Evolutionary conservation across 2,888 invertebrate genomes (phyloP).

Genomic region (Marronus borbonicus): DNA sequence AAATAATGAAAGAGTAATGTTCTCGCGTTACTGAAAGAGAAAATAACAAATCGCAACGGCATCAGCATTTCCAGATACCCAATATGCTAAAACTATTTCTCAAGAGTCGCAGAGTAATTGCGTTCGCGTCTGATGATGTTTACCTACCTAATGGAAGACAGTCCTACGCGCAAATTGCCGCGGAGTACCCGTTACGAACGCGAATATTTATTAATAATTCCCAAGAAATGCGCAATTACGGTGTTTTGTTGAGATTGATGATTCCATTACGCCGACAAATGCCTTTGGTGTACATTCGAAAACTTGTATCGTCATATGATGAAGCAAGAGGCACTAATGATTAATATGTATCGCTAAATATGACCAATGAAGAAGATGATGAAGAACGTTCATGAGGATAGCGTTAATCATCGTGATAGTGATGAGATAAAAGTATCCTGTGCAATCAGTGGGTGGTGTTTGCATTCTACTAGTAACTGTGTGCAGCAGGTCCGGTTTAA

Average conservation of each 20-base stretch:
- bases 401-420: constrained; percentile 5
- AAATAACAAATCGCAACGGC: background rate
- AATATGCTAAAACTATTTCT: constrained; percentile 12
- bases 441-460: constrained; percentile 28
- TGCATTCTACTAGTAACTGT: constrained; percentile 8
- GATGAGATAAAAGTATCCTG: constrained; percentile 19
- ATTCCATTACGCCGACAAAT: constrained; percentile 39
- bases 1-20: background rate
- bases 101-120: constrained; percentile 16
- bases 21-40: constrained; percentile 1
- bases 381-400: background rate
- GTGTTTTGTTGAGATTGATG: constrained; percentile 39
- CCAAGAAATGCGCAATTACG: constrained; percentile 39
- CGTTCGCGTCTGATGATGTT: constrained; percentile 23
- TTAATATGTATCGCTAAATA: constrained; percentile 13
- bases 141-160: constrained; percentile 25
- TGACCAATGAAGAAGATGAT: background rate
- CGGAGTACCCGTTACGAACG: constrained; percentile 22
- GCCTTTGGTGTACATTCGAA: constrained; percentile 29
- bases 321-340: constrained; percentile 16
- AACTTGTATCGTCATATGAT: constrained; percentile 29
- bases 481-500: constrained; percentile 38
- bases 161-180: constrained; percentile 29
- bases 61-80: constrained; percentile 26
- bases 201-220: constrained; percentile 40